These are phyloP conservation scores for Diaprepes abbreviatus DNA, from an alignment of 2,888 invertebrate genomes.

Conservation along the genomic window DNA sequence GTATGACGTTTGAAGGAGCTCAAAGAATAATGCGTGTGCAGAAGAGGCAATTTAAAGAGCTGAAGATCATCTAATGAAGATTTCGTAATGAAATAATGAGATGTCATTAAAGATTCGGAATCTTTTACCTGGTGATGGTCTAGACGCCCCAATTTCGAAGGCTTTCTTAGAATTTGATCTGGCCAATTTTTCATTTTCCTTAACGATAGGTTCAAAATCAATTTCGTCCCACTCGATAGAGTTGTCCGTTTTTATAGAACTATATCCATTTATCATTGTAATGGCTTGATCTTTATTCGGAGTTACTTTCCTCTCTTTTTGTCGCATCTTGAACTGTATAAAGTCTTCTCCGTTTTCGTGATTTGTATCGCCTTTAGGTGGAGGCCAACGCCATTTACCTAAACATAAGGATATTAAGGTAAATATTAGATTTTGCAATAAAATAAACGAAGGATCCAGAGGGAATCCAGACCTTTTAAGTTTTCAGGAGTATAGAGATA, in stretches of 20 bases:
- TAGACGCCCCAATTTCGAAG: constrained; percentile 85
- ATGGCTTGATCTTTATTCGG: constrained; percentile 72
- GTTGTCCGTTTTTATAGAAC: constrained; percentile 53
- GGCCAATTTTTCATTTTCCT: constrained; percentile 57
- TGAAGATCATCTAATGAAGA: too few species aligned
- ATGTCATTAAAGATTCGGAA: too few species aligned
- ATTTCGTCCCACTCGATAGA: constrained; percentile 89
- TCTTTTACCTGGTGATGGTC: constrained; percentile 84
- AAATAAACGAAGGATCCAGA: too few species aligned
- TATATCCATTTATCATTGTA: constrained; percentile 56
- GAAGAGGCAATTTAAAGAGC: too few species aligned
- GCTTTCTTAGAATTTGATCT: constrained; percentile 69
- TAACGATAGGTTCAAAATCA: constrained; percentile 75
- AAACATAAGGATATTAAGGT: too few species aligned
- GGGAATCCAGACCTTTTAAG: too few species aligned
- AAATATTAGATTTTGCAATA: too few species aligned
- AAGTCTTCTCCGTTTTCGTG: constrained; percentile 84
- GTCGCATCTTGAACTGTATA: constrained; percentile 89
- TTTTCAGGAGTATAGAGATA: too few species aligned
- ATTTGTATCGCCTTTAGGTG: constrained; percentile 83
- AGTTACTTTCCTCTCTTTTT: constrained; percentile 83
- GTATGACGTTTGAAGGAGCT: too few species aligned
- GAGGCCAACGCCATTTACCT: constrained; percentile 96
- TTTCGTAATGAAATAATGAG: too few species aligned
- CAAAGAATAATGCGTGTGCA: too few species aligned